These are phyloP conservation scores for Caenorhabditis japonica DNA, from an alignment of 2,888 invertebrate genomes.

Conservation along the genomic window DNA sequence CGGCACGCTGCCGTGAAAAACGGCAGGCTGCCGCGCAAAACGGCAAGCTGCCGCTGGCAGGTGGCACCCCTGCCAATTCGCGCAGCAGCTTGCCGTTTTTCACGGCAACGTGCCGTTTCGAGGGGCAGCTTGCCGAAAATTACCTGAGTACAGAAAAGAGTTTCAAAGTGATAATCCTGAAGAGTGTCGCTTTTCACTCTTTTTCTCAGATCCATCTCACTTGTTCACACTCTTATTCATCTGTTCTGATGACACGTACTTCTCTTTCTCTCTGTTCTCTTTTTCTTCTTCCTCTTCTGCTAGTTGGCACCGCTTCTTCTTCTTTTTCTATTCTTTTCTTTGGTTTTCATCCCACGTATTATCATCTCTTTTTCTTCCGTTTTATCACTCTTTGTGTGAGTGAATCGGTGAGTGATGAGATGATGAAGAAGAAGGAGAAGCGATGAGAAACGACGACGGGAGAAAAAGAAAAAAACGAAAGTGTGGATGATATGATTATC, in stretches of 20 bases:
- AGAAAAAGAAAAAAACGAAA: slow-evolving; percentile 17
- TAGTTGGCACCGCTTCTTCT: neutral
- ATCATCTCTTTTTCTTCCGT: slow-evolving; percentile 11
- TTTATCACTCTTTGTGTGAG: slow-evolving; percentile 1
- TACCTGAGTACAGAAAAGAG: no score
- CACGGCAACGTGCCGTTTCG: no score
- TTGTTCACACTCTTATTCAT: slow-evolving; percentile 11
- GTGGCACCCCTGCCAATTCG: no score
- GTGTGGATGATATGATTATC: slow-evolving; percentile 55
- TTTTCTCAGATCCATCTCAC: neutral
- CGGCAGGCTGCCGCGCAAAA: no score
- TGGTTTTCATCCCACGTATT: slow-evolving; percentile 27
- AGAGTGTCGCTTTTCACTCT: slow-evolving; percentile 7
- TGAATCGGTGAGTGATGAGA: no score
- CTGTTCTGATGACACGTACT: slow-evolving; percentile 36
- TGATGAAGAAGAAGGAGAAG: no score
- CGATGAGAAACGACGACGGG: no score
- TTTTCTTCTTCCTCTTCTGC: neutral
- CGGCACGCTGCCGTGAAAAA: no score
- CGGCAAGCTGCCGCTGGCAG: no score
- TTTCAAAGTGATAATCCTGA: slow-evolving; percentile 35
- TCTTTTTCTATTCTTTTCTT: neutral
- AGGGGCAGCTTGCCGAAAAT: no score
- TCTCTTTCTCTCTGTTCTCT: slow-evolving; percentile 3
- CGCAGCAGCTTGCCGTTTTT: no score